Evolutionary conservation across 2,888 invertebrate species (phyloP).

Genomic region (Plebejus argus): DNA sequence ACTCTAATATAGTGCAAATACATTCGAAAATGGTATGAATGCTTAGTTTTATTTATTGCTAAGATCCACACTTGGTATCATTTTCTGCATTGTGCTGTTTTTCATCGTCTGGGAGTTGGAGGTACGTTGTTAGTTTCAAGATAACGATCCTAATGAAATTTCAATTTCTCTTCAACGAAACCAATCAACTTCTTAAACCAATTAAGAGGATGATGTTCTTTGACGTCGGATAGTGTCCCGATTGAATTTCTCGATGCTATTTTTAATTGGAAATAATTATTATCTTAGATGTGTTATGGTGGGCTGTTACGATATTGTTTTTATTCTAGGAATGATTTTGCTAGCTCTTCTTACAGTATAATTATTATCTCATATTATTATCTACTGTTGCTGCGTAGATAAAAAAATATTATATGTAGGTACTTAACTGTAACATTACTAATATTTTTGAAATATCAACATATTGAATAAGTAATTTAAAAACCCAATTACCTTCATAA

Average conservation of each 20-base stretch:
- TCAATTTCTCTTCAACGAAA: constrained; percentile 59
- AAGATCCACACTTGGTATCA: constrained; percentile 36
- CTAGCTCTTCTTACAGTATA: not conserved
- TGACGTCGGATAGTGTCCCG: constrained; percentile 22
- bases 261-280: not conserved
- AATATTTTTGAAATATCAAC: too few relatives aligned
- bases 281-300: not conserved
- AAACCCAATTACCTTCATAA: too few relatives aligned
- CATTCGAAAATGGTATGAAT: not conserved
- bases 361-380: too few relatives aligned
- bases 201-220: constrained; percentile 49
- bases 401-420: not conserved
- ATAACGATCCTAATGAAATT: constrained; percentile 69
- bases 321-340: not conserved
- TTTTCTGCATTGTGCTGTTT: constrained; percentile 42
- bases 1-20: not conserved
- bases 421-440: too few relatives aligned
- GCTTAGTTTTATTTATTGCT: constrained; percentile 29
- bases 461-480: too few relatives aligned
- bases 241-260: constrained; percentile 15
- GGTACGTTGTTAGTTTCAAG: constrained; percentile 46
- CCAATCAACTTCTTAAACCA: constrained; percentile 59
- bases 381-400: not conserved
- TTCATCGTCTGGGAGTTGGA: constrained; percentile 45
- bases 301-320: not conserved